Evolutionary conservation across 2,113 vertebrate genomes (phyloP).

Genomic region (Urocitellus parryii): DNA sequence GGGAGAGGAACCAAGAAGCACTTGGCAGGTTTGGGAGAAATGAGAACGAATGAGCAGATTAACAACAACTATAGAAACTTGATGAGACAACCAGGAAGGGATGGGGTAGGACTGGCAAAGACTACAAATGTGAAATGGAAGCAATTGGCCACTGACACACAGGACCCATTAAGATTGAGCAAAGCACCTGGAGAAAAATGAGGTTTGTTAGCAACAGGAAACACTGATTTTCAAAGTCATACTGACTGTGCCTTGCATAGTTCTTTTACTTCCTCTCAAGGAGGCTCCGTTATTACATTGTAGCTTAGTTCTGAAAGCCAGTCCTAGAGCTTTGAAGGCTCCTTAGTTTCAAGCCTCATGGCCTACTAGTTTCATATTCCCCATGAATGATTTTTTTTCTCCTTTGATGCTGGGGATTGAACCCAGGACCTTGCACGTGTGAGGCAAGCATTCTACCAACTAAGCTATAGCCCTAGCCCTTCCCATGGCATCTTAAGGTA

Average conservation of each 20-base stretch:
- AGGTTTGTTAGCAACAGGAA: conserved; percentile 58
- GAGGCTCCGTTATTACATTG: background rate
- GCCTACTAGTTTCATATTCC: background rate
- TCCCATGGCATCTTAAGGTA: background rate
- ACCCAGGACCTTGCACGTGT: no score
- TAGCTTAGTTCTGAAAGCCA: background rate
- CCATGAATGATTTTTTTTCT: background rate
- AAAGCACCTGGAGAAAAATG: background rate
- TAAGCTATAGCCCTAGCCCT: no score
- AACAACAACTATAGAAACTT: conserved; percentile 11
- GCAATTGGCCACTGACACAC: background rate
- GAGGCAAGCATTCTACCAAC: no score
- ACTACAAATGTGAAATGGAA: background rate
- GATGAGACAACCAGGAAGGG: background rate
- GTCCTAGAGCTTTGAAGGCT: background rate
- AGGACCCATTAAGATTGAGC: background rate
- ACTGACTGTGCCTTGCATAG: background rate
- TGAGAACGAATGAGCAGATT: background rate
- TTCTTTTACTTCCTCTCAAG: conserved; percentile 34
- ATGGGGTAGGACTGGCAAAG: background rate
- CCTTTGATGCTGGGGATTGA: no score
- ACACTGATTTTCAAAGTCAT: background rate
- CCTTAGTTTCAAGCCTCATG: background rate
- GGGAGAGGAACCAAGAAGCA: background rate
- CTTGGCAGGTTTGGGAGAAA: background rate